These are phyloP conservation scores for Ferdinandea cuprea DNA, from an alignment of 2,888 invertebrate genomes.

Conservation along the genomic window DNA sequence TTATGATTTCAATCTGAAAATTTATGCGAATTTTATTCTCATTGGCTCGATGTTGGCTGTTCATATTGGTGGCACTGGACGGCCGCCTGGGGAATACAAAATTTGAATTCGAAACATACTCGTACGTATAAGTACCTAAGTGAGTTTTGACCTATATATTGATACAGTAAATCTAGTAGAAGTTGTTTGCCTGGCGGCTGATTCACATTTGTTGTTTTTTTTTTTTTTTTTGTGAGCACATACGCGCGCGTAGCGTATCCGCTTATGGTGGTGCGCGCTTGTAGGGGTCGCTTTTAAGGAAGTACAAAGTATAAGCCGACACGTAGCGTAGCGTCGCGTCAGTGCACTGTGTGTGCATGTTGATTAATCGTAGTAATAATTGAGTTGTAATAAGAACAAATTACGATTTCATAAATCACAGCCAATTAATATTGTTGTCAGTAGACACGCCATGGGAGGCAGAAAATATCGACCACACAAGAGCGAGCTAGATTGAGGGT, in stretches of 20 bases:
- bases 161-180: conserved; percentile 3
- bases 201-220: no score
- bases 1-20: conserved; percentile 80
- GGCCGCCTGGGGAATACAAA: conserved; percentile 39
- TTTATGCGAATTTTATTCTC: conserved; percentile 77
- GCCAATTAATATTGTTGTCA: conserved; percentile 61
- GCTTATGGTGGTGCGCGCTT: conserved; percentile 1
- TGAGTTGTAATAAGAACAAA: conserved; percentile 75
- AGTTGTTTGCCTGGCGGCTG: conserved; percentile 14
- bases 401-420: conserved; percentile 72
- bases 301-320: conserved; percentile 55
- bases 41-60: conserved; percentile 50
- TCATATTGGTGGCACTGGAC: no score
- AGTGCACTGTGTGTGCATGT: conserved; percentile 40
- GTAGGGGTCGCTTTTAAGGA: conserved; percentile 35
- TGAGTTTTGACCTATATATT: conserved; percentile 63
- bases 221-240: background rate
- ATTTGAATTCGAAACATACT: conserved; percentile 43
- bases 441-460: conserved; percentile 43
- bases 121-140: conserved; percentile 41
- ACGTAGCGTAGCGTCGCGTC: no score
- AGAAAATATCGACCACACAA: conserved; percentile 54
- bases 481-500: background rate
- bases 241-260: conserved; percentile 7
- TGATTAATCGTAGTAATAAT: conserved; percentile 67